A percentile compares a stretch with the other conserved stretches of the same genome.
These are phyloP conservation scores for Papilio helenus DNA, from an alignment of 1,140 invertebrate species.

Conservation along the genomic window DNA sequence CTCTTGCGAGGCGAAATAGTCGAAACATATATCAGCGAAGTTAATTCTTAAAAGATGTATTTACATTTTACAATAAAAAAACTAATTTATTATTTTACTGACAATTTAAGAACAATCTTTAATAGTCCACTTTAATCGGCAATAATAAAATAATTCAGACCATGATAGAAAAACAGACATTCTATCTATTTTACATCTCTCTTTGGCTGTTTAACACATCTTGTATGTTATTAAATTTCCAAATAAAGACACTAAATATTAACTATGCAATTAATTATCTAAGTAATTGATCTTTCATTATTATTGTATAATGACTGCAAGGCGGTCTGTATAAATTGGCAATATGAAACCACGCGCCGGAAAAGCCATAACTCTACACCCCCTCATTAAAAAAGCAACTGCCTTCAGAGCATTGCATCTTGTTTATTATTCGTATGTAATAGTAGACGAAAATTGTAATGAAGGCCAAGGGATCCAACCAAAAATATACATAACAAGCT, in stretches of 20 bases:
- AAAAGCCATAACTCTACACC: constrained; percentile 48
- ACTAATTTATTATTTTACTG: no score
- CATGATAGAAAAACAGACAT: no score
- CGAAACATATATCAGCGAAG: no score
- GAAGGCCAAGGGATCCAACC: constrained; percentile 70
- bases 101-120: no score
- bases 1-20: no score
- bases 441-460: constrained; percentile 80
- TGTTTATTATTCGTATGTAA: constrained; percentile 75
- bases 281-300: not conserved
- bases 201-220: not conserved
- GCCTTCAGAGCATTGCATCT: constrained; percentile 57
- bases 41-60: no score
- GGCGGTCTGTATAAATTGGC: constrained; percentile 47
- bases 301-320: constrained; percentile 12
- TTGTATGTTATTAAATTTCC: not conserved
- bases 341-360: constrained; percentile 46
- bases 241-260: not conserved
- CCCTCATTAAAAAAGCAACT: constrained; percentile 65
- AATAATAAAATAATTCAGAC: no score
- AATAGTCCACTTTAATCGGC: no score
- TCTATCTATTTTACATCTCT: no score
- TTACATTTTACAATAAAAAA: no score
- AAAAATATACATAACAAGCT: constrained; percentile 76
- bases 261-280: not conserved